phyloP scores from a whole-genome alignment of 2,888 invertebrate genomes.

The Spodoptera picta region DNA sequence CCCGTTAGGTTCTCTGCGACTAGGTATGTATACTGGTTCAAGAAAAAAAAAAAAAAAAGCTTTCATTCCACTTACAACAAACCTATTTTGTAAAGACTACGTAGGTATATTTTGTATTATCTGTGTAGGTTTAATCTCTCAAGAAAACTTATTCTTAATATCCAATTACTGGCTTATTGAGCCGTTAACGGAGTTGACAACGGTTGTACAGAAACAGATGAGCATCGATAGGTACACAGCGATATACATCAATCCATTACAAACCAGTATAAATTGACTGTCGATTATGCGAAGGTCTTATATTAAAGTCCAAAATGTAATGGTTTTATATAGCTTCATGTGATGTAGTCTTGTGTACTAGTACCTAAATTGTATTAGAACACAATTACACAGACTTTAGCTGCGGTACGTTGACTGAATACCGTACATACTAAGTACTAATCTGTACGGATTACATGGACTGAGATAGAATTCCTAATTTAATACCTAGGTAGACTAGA shows the following conservation, averaged over 20 bases:
- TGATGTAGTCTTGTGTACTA: background rate
- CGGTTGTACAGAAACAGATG: conserved; percentile 18
- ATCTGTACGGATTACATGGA: conserved; percentile 10
- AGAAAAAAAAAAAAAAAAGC: too few relatives aligned
- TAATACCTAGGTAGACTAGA: background rate
- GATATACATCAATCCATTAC: too few relatives aligned
- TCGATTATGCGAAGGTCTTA: too few relatives aligned
- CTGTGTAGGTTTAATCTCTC: too few relatives aligned
- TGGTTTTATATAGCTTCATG: too few relatives aligned
- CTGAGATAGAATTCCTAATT: conserved; percentile 3
- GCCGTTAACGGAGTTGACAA: conserved; percentile 21
- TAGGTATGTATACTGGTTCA: too few relatives aligned
- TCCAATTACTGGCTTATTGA: conserved; percentile 45
- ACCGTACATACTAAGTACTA: conserved; percentile 8
- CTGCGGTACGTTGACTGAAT: conserved; percentile 15
- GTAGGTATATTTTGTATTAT: too few relatives aligned
- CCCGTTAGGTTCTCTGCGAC: too few relatives aligned
- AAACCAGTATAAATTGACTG: too few relatives aligned
- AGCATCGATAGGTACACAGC: conserved; percentile 5
- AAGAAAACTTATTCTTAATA: conserved; percentile 7
- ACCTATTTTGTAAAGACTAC: too few relatives aligned
- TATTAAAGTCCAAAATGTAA: too few relatives aligned
- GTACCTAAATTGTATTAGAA: conserved; percentile 43
- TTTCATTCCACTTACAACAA: too few relatives aligned
- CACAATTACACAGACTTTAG: conserved; percentile 13